Percentiles rank a stretch among this genome's conserved stretches.
Evolutionary conservation across 2,888 invertebrate genomes (phyloP).

Genomic region (Leptothorax acervorum): DNA sequence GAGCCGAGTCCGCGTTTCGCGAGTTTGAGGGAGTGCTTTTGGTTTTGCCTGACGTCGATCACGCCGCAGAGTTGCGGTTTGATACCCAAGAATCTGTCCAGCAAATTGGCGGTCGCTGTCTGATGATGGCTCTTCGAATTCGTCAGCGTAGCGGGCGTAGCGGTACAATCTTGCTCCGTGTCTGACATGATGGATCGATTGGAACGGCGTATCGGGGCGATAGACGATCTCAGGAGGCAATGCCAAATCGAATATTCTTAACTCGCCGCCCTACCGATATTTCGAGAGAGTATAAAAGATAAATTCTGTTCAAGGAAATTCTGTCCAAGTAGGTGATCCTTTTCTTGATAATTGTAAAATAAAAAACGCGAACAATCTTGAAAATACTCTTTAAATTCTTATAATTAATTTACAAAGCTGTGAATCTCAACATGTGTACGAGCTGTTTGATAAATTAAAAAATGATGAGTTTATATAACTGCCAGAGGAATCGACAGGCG

Average conservation of each 20-base stretch:
- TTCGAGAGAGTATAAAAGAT: slow-evolving; percentile 96
- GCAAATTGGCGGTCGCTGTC: slow-evolving; percentile 96
- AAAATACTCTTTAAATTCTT: neutral
- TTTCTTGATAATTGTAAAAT: neutral
- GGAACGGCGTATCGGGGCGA: slow-evolving; percentile 94
- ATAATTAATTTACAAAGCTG: neutral
- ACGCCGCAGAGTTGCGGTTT: slow-evolving; percentile 97
- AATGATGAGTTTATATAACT: neutral
- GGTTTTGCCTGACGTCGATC: slow-evolving; percentile 98
- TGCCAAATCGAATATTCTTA: slow-evolving; percentile 96
- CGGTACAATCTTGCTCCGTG: slow-evolving; percentile 98
- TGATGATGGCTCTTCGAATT: slow-evolving; percentile 99
- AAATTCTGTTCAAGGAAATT: slow-evolving; percentile 94
- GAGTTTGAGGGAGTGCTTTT: slow-evolving; percentile 96
- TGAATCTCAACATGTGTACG: neutral
- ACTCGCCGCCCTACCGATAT: slow-evolving; percentile 95
- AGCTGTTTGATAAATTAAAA: neutral
- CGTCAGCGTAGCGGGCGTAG: slow-evolving; percentile 94
- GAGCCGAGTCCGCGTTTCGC: slow-evolving; percentile 97
- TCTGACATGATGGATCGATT: slow-evolving; percentile 93
- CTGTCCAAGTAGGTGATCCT: slow-evolving; percentile 94
- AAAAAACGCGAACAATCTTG: neutral
- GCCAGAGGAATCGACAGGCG: neutral
- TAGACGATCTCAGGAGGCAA: slow-evolving; percentile 96
- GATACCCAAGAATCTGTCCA: slow-evolving; percentile 96